Percentiles rank a stretch among this genome's conserved stretches.
These are phyloP conservation scores for Cylloceria caligata DNA, from an alignment of 2,888 invertebrate species.

Conservation along the genomic window DNA sequence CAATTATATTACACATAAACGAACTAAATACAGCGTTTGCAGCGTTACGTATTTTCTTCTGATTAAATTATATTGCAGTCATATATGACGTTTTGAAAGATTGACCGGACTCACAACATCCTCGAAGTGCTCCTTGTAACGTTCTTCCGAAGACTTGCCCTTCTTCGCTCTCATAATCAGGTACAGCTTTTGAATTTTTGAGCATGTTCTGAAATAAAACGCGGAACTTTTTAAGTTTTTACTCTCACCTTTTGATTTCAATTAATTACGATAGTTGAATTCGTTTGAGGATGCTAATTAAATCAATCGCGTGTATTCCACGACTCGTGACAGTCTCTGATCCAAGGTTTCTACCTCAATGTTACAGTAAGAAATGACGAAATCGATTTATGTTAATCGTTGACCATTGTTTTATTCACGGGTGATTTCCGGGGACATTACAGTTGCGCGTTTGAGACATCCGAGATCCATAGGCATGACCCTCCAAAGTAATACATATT, in stretches of 20 bases:
- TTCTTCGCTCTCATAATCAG: slow-evolving; percentile 82
- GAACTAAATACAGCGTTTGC: not conserved
- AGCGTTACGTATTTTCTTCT: not conserved
- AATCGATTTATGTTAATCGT: slow-evolving; percentile 54
- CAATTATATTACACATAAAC: not conserved
- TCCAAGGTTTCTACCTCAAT: slow-evolving; percentile 6
- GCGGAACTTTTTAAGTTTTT: not conserved
- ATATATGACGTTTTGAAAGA: slow-evolving; percentile 2
- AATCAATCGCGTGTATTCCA: slow-evolving; percentile 5
- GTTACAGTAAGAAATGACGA: not conserved
- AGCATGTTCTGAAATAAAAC: slow-evolving; percentile 77
- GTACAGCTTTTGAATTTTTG: slow-evolving; percentile 80
- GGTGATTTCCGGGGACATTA: slow-evolving; percentile 64
- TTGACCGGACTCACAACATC: slow-evolving; percentile 77
- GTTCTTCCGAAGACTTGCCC: slow-evolving; percentile 78
- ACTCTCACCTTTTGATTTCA: not conserved
- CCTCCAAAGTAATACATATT: slow-evolving; percentile 58
- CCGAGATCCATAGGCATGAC: slow-evolving; percentile 61
- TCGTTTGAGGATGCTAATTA: slow-evolving; percentile 10
- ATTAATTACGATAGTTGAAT: not conserved
- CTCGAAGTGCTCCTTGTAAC: slow-evolving; percentile 80
- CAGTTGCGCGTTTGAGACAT: slow-evolving; percentile 28
- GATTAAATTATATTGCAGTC: slow-evolving; percentile 11
- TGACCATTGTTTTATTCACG: slow-evolving; percentile 49
- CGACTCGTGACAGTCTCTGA: not conserved